Evolutionary conservation across 1,140 invertebrate species (phyloP), one percentile per base, ranked within the genome.

Genomic region (Wasmannia auropunctata): DNA sequence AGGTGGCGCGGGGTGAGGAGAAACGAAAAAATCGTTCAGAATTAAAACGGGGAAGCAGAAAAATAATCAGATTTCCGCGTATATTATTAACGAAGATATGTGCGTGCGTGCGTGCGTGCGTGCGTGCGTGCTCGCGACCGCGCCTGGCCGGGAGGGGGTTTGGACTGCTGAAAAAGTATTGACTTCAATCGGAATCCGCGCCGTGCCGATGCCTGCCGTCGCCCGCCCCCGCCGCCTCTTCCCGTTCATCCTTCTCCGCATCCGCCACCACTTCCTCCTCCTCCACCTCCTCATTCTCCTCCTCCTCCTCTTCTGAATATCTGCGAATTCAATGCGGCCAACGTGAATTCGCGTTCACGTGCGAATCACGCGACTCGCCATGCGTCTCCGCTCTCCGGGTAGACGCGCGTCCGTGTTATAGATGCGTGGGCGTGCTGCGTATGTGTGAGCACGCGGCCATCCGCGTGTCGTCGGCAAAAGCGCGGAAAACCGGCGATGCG

Each of bases 21-120:
- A 46, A 74, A 72, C 65, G 80, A 81, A 92, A 91, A 91, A 92
- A 91, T 91, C 89, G 92, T 92, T 94, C 88, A 91, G 94, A 94
- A 94, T 95, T 94, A 95, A 95, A 95, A 94, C 91, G 90, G 92
- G 87, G 90, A 90, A 92, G 91, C 91, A 93, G 92, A 94, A 94
- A 95, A 95, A 95, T 94, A 94, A 95, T 95, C 93, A 94, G 94
- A 94, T 94, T 94, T 94, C 90, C 92, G 90, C 93, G 92, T 94
- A 93, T 93, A 94, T 94, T 94, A 95, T 94, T 94, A 94, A 94
- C 91, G 93, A 91, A 92, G 91, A 90, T 91, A 91, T 79, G 79
- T 34, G 67, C 74, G 25, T 43, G 87, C 56, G 25, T 19, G 37
- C 19, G 25, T 46, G 37, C 63, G 31, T 51, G 60, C 46, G 10